These are phyloP conservation scores for Cyclophora punctaria DNA, from an alignment of 2,888 invertebrate species.

Conservation along the genomic window DNA sequence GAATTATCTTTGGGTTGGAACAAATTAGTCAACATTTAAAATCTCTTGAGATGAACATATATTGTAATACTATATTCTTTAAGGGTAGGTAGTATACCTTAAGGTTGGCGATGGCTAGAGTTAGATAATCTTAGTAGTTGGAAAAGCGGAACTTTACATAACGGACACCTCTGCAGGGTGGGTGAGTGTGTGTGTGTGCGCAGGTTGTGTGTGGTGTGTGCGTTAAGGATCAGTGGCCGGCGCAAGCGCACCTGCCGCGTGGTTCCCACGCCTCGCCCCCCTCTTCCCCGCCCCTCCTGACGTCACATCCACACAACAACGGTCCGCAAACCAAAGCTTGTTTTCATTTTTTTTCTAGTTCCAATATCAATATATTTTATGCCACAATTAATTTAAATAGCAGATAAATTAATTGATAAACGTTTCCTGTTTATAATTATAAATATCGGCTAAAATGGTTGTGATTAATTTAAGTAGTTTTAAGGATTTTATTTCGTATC, in stretches of 20 bases:
- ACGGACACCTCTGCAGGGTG: conserved; percentile 38
- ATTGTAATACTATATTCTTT: too few relatives aligned
- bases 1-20: too few relatives aligned
- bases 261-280: conserved; percentile 66
- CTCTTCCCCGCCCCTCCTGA: conserved; percentile 37
- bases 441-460: not conserved
- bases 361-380: conserved; percentile 23
- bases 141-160: conserved; percentile 62
- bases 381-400: conserved; percentile 30
- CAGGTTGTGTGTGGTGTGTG: conserved; percentile 34
- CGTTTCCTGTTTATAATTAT: conserved; percentile 10
- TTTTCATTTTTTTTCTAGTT: conserved; percentile 36
- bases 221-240: conserved; percentile 73
- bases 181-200: conserved; percentile 25
- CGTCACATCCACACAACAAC: conserved; percentile 63
- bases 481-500: too few relatives aligned
- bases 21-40: too few relatives aligned
- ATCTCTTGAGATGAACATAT: too few relatives aligned
- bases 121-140: conserved; percentile 17
- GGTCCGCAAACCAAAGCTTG: conserved; percentile 42
- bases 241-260: conserved; percentile 71
- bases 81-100: too few relatives aligned
- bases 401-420: conserved; percentile 31
- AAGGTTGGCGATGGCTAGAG: not conserved
- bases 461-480: too few relatives aligned